Evolutionary conservation across 2,113 vertebrate genomes (phyloP).

Genomic region (Prunella fulvescens): DNA sequence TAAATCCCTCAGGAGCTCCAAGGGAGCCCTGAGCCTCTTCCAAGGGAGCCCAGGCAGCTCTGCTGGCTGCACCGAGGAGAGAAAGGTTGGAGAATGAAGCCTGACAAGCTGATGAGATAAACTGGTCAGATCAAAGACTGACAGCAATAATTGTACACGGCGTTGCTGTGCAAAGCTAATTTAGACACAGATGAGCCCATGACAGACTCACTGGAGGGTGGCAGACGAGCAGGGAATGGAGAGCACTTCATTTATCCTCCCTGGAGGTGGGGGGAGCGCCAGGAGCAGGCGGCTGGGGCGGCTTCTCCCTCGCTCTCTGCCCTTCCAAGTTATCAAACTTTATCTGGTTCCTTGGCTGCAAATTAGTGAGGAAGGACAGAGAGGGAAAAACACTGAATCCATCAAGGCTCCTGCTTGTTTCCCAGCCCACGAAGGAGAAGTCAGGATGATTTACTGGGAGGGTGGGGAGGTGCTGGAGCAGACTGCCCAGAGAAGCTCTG

Average conservation of each 20-base stretch:
- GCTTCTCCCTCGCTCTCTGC: background rate
- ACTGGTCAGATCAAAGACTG: conserved; percentile 67
- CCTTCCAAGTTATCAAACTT: conserved; percentile 37
- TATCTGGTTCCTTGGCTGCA: conserved; percentile 15
- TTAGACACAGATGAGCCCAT: conserved; percentile 68
- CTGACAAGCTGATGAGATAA: conserved; percentile 67
- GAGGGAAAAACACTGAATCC: background rate
- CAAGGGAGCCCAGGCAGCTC: background rate
- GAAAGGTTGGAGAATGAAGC: conserved; percentile 28
- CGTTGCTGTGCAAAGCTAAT: conserved; percentile 67
- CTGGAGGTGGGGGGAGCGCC: background rate
- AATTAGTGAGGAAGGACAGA: background rate
- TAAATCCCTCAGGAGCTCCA: fast-evolving
- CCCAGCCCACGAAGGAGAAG: background rate
- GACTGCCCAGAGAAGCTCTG: background rate
- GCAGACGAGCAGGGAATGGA: conserved; percentile 38
- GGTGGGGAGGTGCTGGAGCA: background rate
- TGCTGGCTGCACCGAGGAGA: background rate
- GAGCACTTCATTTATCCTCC: conserved; percentile 57
- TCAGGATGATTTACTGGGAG: background rate
- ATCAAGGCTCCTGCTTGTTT: background rate
- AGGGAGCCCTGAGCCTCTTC: background rate
- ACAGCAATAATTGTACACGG: conserved; percentile 68
- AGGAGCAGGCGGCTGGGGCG: background rate
- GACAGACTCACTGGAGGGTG: conserved; percentile 63